Evolutionary conservation across 2,888 invertebrate species (phyloP), one percentile per base, ranked within the genome.

Genomic region (Apotomis betuletana): DNA sequence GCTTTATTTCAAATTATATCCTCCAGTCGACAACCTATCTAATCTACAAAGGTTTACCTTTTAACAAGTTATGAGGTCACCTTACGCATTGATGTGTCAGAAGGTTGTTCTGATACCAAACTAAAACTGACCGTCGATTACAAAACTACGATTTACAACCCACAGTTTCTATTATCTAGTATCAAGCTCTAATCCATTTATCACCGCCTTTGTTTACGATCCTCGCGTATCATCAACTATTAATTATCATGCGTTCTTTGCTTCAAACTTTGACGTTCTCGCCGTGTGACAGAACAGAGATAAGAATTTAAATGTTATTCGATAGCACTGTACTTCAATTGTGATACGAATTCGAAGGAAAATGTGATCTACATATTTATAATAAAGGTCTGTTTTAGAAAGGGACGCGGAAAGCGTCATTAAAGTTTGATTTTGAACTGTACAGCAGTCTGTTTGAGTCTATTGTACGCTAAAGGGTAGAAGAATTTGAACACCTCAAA

Each of bases 181-280:
- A 92, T 90, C 90, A 90, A 81, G 77, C 82, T 85, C 83, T 92
- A 92, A 92, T 92, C 92, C 92, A 93, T 93, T 93, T 92, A 93
- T 93, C 92, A 93, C 88, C 80, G 90, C 91, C 91, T 92, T 93
- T 93, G 93, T 92, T 92, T 93, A 92, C 92, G 90, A 91, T 90
- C 90, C 91, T 88, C 83, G 89, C 90, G 90, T 92, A 92, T 92
- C 93, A 92, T 91, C 91, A 90, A 89, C 92, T 92, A 93, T 93
- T 92, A 93, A 92, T 93, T 93, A 92, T 89, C 87, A 89, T 91
- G 87, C 91, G 90, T 90, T 91, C 91, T 86, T 90, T 90, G 90
- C 91, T 92, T 91, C 91, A 89, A 92, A 91, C 88, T 92, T 92
- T 93, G 93, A 92, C 91, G 92, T 92, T 89, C 90, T 90, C 85